These are phyloP conservation scores for Ferdinandea cuprea DNA, from an alignment of 2,888 invertebrate species.

Conservation along the genomic window DNA sequence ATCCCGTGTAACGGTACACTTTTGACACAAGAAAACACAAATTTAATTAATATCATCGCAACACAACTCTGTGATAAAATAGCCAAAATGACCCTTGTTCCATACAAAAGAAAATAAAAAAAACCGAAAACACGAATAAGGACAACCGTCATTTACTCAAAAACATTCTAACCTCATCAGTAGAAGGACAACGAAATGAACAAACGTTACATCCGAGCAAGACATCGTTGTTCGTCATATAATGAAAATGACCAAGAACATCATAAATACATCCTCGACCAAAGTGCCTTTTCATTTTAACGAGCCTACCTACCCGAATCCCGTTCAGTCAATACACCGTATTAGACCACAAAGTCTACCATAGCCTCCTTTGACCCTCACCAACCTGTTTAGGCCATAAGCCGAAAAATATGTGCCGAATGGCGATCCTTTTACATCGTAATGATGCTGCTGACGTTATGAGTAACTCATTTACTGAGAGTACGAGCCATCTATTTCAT, in stretches of 20 bases:
- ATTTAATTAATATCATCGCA: conserved; percentile 51
- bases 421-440: conserved; percentile 40
- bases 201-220: conserved; percentile 3
- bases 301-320: conserved; percentile 38
- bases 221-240: conserved; percentile 9
- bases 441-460: conserved; percentile 27
- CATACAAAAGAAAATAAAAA: neutral
- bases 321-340: conserved; percentile 1
- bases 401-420: conserved; percentile 28
- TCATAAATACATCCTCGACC: conserved; percentile 34
- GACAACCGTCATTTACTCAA: conserved; percentile 24
- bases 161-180: conserved; percentile 35
- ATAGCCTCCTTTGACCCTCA: neutral
- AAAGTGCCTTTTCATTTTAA: conserved; percentile 69
- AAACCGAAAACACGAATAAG: conserved; percentile 5
- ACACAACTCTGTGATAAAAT: conserved; percentile 30
- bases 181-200: conserved; percentile 33
- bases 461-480: conserved; percentile 53
- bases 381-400: conserved; percentile 16
- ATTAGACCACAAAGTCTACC: conserved; percentile 29
- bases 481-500: conserved; percentile 31
- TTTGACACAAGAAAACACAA: conserved; percentile 12
- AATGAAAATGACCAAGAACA: conserved; percentile 53
- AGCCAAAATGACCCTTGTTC: conserved; percentile 25
- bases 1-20: conserved; percentile 13